Base-by-base conservation (phyloP, 2,888 invertebrate genomes). In the Rotaria macrura region DNA sequence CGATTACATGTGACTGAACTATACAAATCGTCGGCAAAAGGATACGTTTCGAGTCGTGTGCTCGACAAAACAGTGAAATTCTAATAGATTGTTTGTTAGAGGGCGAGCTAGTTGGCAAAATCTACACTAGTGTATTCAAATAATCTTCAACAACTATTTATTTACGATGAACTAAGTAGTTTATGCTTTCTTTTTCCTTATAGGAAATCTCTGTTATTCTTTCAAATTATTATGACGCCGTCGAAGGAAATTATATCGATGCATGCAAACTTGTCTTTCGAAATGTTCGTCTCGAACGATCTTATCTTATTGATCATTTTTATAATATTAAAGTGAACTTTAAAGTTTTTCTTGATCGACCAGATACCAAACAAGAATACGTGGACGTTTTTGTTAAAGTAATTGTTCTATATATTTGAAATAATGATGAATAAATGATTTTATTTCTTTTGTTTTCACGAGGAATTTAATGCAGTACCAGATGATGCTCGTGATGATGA, bases 401-500 rank as follows among this genome's bases (percentile, higher is more conserved):
- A 87, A 85, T 85, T 84, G 2, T 12, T 14, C 14, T 12, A 47
- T 47, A 14, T 47, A 12, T n/a, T 29, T 40, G 6, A n/a, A n/a
- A n/a, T n/a, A n/a, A n/a, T n/a, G n/a, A n/a, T n/a, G n/a, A n/a
- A n/a, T n/a, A n/a, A n/a, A n/a, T n/a, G n/a, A n/a, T n/a, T n/a
- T n/a, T n/a, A n/a, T n/a, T n/a, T n/a, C n/a, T n/a, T n/a, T n/a
- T n/a, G n/a, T n/a, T n/a, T n/a, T n/a, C n/a, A n/a, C n/a, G n/a
- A 90, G 90, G 89, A 90, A 20, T 91, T 89, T 87, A 91, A 91
- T 87, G 89, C 88, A 34, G 88, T 91, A 0, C 86, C 90, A 34
- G 90, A 90, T 87, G 90, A 90, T 87, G 89, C 90, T 88, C 88
- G 91, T 25, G 90, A 89, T 43, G 91, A 91, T 87, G 90, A 90